Conservation (phyloP, 2,797 vertebrate species). For the Pseudotriccus pelzelni region DNA sequence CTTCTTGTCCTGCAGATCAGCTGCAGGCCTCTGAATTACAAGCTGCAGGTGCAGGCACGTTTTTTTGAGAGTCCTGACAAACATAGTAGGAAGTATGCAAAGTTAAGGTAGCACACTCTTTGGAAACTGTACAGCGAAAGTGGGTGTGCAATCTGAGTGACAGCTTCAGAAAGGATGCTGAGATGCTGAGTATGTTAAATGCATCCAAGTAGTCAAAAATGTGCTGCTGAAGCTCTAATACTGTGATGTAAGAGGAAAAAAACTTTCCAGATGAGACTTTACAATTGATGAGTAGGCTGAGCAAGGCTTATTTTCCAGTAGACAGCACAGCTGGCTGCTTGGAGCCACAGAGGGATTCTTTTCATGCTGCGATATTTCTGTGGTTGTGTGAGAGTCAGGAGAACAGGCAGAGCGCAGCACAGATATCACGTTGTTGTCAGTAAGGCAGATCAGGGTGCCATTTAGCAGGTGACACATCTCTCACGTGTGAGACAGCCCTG, state of each 20-base stretch:
- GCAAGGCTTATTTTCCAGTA: not conserved
- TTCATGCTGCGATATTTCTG: not conserved
- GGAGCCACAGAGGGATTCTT: not conserved
- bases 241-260: not conserved
- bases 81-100: not conserved
- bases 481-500: not conserved
- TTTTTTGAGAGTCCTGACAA: not conserved
- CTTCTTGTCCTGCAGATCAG: not conserved
- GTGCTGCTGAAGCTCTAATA: not conserved
- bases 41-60: not conserved
- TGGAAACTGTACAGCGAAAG: not conserved
- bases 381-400: not conserved
- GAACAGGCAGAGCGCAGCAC: not conserved
- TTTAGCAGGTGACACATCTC: not conserved
- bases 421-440: rapidly evolving
- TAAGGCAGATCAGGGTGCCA: not conserved
- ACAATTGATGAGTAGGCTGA: not conserved
- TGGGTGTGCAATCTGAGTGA: not conserved
- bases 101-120: not conserved
- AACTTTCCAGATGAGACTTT: not conserved
- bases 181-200: not conserved
- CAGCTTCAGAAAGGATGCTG: not conserved
- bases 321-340: not conserved
- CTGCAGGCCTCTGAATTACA: not conserved
- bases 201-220: not conserved